phyloP scores from a whole-genome alignment of 2,797 vertebrate genomes.

The Calcarius lapponicus region DNA sequence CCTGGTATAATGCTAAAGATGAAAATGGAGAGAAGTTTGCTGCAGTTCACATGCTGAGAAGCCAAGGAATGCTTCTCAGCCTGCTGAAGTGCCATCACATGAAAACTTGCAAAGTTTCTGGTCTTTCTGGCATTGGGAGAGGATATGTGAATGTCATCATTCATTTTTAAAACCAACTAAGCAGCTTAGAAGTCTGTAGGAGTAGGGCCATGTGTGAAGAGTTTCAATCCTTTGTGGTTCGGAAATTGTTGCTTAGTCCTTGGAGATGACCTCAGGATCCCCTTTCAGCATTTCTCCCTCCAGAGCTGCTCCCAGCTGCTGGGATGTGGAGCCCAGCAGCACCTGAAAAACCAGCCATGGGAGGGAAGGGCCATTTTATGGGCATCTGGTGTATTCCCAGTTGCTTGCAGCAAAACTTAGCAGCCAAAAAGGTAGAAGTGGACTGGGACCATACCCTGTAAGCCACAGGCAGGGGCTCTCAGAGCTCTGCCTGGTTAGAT shows the following conservation, averaged over 20 bases:
- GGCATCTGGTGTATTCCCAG: not conserved
- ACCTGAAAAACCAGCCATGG: not conserved
- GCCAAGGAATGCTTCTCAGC: not conserved
- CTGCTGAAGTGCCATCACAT: not conserved
- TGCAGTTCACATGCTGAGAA: not conserved
- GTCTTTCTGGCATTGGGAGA: not conserved
- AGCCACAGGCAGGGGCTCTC: not conserved
- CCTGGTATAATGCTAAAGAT: not conserved
- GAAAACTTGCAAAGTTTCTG: not conserved
- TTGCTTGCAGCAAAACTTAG: not conserved
- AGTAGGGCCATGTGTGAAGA: not conserved
- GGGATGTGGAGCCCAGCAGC: not conserved
- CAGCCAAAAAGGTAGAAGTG: not conserved
- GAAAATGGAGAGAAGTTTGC: not conserved
- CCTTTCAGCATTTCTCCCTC: not conserved
- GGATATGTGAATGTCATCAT: not conserved
- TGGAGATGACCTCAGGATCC: not conserved
- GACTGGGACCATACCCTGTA: not conserved
- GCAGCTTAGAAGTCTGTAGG: not conserved
- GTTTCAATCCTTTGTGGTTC: not conserved
- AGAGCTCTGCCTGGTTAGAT: not conserved
- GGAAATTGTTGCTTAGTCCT: not conserved
- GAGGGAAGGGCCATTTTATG: not conserved
- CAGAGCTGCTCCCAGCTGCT: not conserved
- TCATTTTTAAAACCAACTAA: not conserved